These are phyloP conservation scores for Callipepla californica DNA, from an alignment of 2,113 vertebrate genomes.

Conservation along the genomic window DNA sequence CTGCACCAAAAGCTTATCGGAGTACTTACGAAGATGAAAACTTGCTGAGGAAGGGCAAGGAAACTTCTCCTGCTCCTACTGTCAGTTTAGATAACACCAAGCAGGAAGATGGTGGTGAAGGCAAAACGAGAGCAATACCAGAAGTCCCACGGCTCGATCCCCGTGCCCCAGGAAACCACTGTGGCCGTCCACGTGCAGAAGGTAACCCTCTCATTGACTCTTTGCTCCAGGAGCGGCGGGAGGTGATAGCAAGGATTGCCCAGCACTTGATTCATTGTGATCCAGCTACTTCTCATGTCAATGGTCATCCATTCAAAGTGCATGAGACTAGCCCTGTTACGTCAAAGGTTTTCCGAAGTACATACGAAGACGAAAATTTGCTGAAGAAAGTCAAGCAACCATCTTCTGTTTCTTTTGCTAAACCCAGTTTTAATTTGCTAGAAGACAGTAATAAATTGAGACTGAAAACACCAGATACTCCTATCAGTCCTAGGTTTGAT, in stretches of 20 bases:
- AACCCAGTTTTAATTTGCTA: conserved; percentile 58
- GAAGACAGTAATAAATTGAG: conserved; percentile 76
- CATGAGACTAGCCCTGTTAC: conserved; percentile 69
- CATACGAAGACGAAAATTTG: conserved; percentile 81
- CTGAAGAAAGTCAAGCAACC: conserved; percentile 86
- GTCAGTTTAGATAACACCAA: conserved; percentile 42
- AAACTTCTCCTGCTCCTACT: conserved; percentile 58
- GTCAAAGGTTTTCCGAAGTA: conserved; percentile 85
- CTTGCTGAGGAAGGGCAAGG: conserved; percentile 87
- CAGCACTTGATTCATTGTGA: conserved; percentile 94
- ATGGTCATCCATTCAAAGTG: conserved; percentile 79
- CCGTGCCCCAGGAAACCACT: conserved; percentile 60
- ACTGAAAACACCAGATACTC: conserved; percentile 79
- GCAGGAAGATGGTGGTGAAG: conserved; percentile 75
- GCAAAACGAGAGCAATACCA: conserved; percentile 61
- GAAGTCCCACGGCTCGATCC: conserved; percentile 54
- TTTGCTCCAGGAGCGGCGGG: conserved; percentile 94
- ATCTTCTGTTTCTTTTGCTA: conserved; percentile 34
- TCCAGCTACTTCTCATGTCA: conserved; percentile 83
- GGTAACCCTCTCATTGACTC: conserved; percentile 91
- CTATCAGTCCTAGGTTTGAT: conserved; percentile 75
- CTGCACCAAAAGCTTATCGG: conserved; percentile 82
- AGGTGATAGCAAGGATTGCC: conserved; percentile 96
- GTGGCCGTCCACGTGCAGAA: conserved; percentile 77
- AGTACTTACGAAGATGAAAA: conserved; percentile 79